Percentiles rank a stretch among this genome's conserved stretches.
phyloP scores from a whole-genome alignment of 2,888 invertebrate genomes.

The Platypus cylindrus region DNA sequence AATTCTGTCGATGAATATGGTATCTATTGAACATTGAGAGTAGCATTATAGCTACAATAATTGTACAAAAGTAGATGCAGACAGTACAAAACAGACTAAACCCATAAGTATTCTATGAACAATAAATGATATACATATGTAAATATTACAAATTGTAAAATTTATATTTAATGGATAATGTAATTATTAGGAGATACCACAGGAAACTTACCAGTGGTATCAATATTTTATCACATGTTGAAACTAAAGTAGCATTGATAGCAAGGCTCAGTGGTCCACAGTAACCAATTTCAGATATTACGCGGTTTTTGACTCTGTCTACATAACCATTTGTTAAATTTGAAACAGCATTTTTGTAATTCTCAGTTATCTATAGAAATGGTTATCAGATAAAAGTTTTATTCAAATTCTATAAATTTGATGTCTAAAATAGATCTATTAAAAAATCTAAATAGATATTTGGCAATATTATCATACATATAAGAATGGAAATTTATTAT shows the following conservation, averaged over 20 bases:
- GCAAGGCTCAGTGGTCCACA: slow-evolving; percentile 74
- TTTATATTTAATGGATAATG: too few relatives aligned
- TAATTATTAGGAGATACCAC: too few relatives aligned
- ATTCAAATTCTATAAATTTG: too few relatives aligned
- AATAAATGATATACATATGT: slow-evolving; percentile 3
- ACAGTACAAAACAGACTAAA: slow-evolving; percentile 75
- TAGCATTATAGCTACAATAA: slow-evolving; percentile 66
- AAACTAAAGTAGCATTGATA: slow-evolving; percentile 62
- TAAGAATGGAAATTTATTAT: too few relatives aligned
- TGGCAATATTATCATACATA: too few relatives aligned
- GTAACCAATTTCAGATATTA: slow-evolving; percentile 51
- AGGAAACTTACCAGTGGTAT: slow-evolving; percentile 65
- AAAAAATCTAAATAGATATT: background rate
- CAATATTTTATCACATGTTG: slow-evolving; percentile 67
- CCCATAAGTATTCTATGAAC: slow-evolving; percentile 71
- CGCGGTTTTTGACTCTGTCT: slow-evolving; percentile 45
- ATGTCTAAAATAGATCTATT: background rate
- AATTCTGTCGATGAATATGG: slow-evolving; percentile 42
- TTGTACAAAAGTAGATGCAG: slow-evolving; percentile 68
- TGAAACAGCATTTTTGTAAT: slow-evolving; percentile 53
- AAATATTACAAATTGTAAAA: too few relatives aligned
- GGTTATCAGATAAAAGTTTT: background rate
- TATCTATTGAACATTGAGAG: slow-evolving; percentile 78
- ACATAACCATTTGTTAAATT: slow-evolving; percentile 55
- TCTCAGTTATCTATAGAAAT: slow-evolving; percentile 46